Conservation (phyloP, 2,797 vertebrate species). For the Eupleurogrammus muticus region DNA sequence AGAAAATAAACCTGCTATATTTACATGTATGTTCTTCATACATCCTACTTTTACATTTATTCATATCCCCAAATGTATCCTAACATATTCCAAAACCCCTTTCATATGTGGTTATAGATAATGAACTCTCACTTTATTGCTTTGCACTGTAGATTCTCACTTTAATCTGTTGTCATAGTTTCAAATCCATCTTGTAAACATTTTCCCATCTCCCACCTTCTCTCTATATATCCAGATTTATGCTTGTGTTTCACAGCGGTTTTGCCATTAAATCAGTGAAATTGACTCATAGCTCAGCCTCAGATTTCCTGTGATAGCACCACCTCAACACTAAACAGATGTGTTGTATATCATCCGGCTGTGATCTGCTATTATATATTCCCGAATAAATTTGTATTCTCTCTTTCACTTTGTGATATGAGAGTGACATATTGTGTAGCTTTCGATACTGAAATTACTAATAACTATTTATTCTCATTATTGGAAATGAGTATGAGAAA, state of each 20-base stretch:
- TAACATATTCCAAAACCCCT: background rate
- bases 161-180: background rate
- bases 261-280: background rate
- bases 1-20: background rate
- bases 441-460: background rate
- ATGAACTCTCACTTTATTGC: background rate
- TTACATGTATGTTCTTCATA: too few species aligned
- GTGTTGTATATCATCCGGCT: background rate
- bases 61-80: background rate
- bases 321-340: background rate
- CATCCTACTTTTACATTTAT: too few species aligned
- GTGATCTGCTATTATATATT: background rate
- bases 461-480: too few species aligned
- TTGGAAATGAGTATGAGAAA: too few species aligned
- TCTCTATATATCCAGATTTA: background rate
- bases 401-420: background rate
- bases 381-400: background rate
- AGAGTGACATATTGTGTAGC: too few species aligned
- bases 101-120: background rate
- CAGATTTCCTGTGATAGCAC: background rate
- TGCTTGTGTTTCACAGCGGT: background rate
- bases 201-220: constrained; percentile 1
- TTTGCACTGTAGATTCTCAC: background rate
- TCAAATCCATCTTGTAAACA: background rate
- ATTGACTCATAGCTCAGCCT: background rate